These are phyloP conservation scores for Hippopotamus amphibius DNA, from an alignment of 2,113 vertebrate genomes.

Conservation along the genomic window DNA sequence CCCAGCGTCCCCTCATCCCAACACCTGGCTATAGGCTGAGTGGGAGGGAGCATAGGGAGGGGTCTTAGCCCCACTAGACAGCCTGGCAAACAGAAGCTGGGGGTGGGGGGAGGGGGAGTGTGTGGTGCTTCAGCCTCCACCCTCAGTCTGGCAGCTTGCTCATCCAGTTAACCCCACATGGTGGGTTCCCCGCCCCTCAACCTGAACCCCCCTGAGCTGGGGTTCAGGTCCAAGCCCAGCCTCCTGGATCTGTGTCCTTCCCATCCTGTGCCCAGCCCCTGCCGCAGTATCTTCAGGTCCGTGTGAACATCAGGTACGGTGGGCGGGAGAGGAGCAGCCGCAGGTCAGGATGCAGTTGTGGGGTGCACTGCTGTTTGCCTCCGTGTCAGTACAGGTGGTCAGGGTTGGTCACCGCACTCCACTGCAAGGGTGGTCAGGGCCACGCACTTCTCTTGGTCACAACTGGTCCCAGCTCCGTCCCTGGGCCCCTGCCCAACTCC, in stretches of 20 bases:
- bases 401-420: neutral
- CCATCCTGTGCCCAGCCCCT: neutral
- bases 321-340: rapidly evolving
- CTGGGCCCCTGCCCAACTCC: neutral
- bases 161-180: too few species aligned
- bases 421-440: too few species aligned
- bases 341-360: neutral
- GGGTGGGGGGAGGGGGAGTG: too few species aligned
- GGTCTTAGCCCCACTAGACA: neutral
- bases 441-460: rapidly evolving
- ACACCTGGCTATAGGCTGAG: neutral
- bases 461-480: neutral
- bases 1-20: neutral
- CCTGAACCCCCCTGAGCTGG: neutral
- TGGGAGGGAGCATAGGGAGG: neutral
- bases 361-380: neutral
- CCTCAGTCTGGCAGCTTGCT: neutral
- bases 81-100: neutral
- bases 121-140: neutral
- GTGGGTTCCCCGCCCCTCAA: neutral
- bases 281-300: rapidly evolving
- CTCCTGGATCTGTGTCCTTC: neutral
- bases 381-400: rapidly evolving
- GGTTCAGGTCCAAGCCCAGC: neutral
- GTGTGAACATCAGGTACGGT: rapidly evolving